Base-by-base conservation (phyloP, 92 coral and sea anemone species). In the Actinernus sp. region DNA sequence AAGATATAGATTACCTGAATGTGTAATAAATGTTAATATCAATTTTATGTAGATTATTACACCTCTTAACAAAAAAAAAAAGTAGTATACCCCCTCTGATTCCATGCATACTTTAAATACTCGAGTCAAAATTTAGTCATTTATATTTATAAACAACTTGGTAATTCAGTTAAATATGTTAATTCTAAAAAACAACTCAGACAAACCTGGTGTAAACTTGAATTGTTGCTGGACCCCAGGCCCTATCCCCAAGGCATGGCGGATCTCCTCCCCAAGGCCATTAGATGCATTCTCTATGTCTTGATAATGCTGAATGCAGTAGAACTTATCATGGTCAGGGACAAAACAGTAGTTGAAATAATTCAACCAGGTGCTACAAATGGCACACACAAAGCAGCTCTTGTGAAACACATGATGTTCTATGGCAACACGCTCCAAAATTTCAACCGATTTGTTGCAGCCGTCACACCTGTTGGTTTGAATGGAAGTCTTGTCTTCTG, bases 241-340 rank as follows among this genome's bases (percentile, higher is more conserved):
- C 0, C 98, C 98, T 22, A 82, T 66, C 22, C 95, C 98, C 79
- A 79, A 49, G 16, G 91, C 92, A 34, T 58, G 88, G 5, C 89
- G 82, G 29, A 73, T 71, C 65, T 87, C 97, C 3, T 76, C 97
- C 22, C 89, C 95, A 24, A 91, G 79, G 27, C 93, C 88, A 29
- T 46, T 78, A 17, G 85, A 77, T 21, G 98, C 97, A 63, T 61
- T 91, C 73, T 80, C 96, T 18, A 94, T 84, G 36, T 91, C 97
- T 51, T 91, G 97, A 62, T 87, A 94, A 52, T 94, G 98, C 47
- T 91, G 95, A 21, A 72, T 50, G 60, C 98, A 94, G 38, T 94
- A 94, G 69, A 94, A 94, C 82, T 94, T 94, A 57, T 94, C 98
- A 26, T 94, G 98, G 27, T 94, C 97, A 41, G 92, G 89, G 45